Percentiles rank a stretch among this genome's conserved stretches.
These are phyloP conservation scores for Pygoscelis adeliae DNA, from an alignment of 2,113 vertebrate species.

Conservation along the genomic window DNA sequence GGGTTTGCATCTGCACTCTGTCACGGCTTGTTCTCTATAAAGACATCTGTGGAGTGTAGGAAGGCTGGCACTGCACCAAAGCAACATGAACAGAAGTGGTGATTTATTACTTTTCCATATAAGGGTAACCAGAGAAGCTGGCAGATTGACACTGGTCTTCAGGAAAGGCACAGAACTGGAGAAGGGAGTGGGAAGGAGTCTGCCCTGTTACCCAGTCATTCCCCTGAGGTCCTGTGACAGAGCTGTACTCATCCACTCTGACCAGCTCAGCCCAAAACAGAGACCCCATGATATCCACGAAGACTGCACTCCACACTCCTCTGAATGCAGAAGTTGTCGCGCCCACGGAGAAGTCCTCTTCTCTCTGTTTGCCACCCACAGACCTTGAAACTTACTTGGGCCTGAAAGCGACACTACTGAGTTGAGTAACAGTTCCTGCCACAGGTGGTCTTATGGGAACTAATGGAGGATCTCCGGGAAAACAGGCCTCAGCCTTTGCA, in stretches of 20 bases:
- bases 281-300: not conserved
- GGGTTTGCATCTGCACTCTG: not conserved
- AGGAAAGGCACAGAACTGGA: not conserved
- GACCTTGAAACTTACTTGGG: not conserved
- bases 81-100: not conserved
- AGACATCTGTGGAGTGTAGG: not conserved
- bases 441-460: not conserved
- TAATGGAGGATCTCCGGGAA: not conserved
- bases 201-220: not conserved
- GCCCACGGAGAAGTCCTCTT: not conserved
- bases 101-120: constrained; percentile 5
- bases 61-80: constrained; percentile 5
- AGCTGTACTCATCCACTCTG: not conserved
- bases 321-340: not conserved
- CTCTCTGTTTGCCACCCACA: not conserved
- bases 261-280: not conserved
- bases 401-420: not conserved
- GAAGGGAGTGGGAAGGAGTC: not conserved
- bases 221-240: not conserved
- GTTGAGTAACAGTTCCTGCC: not conserved
- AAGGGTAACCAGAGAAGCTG: not conserved
- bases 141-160: not conserved
- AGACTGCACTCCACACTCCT: not conserved
- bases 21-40: not conserved
- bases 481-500: not conserved